A percentile compares a stretch with the other conserved stretches of the same genome.
These are phyloP conservation scores for Epinephelus malabaricus DNA, from an alignment of 2,797 vertebrate genomes.

Conservation along the genomic window DNA sequence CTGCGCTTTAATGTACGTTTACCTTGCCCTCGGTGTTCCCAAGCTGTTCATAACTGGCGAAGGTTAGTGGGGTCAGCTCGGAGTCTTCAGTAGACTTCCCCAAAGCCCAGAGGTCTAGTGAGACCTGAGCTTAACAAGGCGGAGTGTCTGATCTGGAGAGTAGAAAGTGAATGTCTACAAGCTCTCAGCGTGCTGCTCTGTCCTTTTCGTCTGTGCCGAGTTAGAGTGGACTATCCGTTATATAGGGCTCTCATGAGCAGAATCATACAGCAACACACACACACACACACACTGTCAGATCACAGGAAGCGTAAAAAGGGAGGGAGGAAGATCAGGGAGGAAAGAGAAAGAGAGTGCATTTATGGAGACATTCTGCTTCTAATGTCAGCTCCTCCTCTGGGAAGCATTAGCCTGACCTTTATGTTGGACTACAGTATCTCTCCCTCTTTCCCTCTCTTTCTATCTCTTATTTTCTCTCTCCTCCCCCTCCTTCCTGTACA, in stretches of 20 bases:
- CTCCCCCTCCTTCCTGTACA: constrained; percentile 12
- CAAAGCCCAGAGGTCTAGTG: constrained; percentile 59
- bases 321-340: constrained; percentile 46
- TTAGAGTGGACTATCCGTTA: constrained; percentile 49
- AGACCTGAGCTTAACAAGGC: constrained; percentile 65
- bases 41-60: constrained; percentile 41
- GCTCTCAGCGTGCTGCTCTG: constrained; percentile 61
- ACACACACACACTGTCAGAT: constrained; percentile 48
- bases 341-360: constrained; percentile 56
- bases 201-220: constrained; percentile 48
- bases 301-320: constrained; percentile 58
- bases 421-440: constrained; percentile 66
- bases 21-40: constrained; percentile 25
- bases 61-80: constrained; percentile 65
- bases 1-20: background rate
- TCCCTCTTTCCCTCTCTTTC: constrained; percentile 34
- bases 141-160: constrained; percentile 55
- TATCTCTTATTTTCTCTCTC: constrained; percentile 18
- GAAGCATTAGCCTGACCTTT: constrained; percentile 86
- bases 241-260: constrained; percentile 64
- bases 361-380: constrained; percentile 80
- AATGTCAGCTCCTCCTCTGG: constrained; percentile 83
- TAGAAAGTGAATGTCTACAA: constrained; percentile 63
- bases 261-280: constrained; percentile 57
- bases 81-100: constrained; percentile 58